phyloP scores from a whole-genome alignment of 2,113 vertebrate species.

The Mastomys natalensis region DNA sequence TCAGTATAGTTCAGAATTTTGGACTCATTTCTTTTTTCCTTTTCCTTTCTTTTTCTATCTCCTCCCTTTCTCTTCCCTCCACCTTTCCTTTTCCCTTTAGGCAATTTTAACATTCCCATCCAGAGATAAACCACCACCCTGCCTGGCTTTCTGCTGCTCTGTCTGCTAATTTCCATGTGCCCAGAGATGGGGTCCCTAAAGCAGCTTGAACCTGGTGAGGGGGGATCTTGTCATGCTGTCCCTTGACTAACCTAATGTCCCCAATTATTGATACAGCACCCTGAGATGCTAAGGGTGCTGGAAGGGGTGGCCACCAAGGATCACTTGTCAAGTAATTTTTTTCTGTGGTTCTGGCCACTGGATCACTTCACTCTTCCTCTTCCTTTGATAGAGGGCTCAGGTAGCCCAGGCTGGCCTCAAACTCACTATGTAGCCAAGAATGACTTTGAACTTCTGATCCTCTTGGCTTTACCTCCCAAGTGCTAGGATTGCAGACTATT shows the following conservation, averaged over 20 bases:
- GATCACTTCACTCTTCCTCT: background rate
- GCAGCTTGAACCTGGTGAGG: background rate
- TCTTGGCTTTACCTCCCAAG: background rate
- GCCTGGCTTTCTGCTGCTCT: background rate
- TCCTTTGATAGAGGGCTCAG: background rate
- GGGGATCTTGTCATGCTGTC: background rate
- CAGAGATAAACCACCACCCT: background rate
- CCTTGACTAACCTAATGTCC: background rate
- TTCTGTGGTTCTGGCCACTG: background rate
- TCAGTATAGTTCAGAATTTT: background rate
- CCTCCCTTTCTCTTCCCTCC: accelerated
- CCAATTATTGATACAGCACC: background rate
- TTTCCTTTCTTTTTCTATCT: background rate
- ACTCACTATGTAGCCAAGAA: background rate
- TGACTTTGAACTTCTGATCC: background rate
- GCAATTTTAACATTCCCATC: background rate
- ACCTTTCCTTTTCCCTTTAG: background rate
- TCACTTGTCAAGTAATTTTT: background rate
- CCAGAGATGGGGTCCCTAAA: background rate
- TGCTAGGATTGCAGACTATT: background rate
- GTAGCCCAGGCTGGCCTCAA: background rate
- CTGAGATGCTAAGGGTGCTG: accelerated
- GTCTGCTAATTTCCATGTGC: background rate
- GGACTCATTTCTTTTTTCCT: background rate
- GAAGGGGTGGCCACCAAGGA: background rate